These are phyloP conservation scores for Champsocephalus esox DNA, from an alignment of 2,797 vertebrate genomes.

Conservation along the genomic window DNA sequence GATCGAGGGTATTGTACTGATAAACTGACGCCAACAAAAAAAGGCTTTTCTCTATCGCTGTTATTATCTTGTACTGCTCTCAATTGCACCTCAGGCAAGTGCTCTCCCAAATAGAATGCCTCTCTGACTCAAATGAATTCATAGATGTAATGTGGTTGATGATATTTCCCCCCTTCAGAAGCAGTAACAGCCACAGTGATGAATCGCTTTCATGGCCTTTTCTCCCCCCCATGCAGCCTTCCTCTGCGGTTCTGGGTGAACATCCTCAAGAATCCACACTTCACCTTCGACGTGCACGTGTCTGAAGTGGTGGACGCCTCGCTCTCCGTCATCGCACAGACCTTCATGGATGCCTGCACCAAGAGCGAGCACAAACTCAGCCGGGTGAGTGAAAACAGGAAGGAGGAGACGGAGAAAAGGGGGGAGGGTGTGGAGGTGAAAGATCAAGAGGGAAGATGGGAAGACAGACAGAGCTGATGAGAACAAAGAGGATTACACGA, in stretches of 20 bases:
- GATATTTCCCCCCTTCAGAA: conserved; percentile 21
- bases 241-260: conserved; percentile 99
- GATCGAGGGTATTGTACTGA: conserved; percentile 44
- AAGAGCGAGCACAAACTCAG: conserved; percentile 99
- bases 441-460: conserved; percentile 14
- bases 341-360: conserved; percentile 99
- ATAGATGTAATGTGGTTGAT: conserved; percentile 38
- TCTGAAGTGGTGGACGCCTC: conserved; percentile 97
- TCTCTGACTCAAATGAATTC: conserved; percentile 46
- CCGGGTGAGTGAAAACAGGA: conserved; percentile 85
- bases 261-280: conserved; percentile 98
- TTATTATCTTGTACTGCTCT: conserved; percentile 59
- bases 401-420: neutral
- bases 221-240: conserved; percentile 81
- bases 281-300: conserved; percentile 97
- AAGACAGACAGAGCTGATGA: conserved; percentile 23
- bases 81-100: conserved; percentile 60
- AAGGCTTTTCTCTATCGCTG: conserved; percentile 43
- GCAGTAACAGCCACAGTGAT: conserved; percentile 22
- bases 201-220: conserved; percentile 13
- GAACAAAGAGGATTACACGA: conserved; percentile 22
- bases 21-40: conserved; percentile 58
- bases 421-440: neutral
- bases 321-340: conserved; percentile 98
- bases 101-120: conserved; percentile 53